Conservation (phyloP, 2,113 vertebrate genomes). For the Nothobranchius furzeri region DNA sequence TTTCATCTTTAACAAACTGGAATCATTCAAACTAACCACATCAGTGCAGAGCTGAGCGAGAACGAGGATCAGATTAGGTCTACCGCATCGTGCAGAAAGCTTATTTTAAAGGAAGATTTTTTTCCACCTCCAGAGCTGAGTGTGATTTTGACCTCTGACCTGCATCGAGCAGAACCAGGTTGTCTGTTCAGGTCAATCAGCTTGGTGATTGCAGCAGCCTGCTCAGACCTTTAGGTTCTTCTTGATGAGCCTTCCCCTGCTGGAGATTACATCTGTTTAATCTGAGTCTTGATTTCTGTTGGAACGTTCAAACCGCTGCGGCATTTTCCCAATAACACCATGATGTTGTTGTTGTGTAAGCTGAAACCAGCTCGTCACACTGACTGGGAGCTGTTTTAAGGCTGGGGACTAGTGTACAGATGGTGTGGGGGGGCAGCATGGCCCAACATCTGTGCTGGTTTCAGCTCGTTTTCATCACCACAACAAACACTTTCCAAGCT, state of each 20-base stretch:
- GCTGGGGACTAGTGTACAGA: background rate
- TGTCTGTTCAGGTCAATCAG: background rate
- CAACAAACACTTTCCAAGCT: background rate
- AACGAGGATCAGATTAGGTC: too few species aligned
- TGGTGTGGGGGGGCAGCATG: background rate
- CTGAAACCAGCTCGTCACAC: conserved; percentile 2
- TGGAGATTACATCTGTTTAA: background rate
- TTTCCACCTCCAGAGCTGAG: background rate
- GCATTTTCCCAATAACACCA: background rate
- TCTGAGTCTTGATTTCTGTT: background rate
- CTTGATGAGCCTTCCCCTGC: background rate
- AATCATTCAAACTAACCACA: too few species aligned
- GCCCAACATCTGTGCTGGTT: background rate
- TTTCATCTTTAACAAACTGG: too few species aligned
- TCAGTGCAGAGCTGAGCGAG: too few species aligned
- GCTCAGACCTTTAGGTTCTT: conserved; percentile 16
- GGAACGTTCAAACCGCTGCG: background rate
- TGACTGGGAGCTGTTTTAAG: background rate
- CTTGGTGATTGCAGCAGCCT: conserved; percentile 2
- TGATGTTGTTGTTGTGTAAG: background rate
- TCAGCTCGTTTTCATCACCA: background rate
- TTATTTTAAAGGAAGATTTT: too few species aligned
- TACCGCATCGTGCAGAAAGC: too few species aligned
- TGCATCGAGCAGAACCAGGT: background rate
- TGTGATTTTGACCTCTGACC: conserved; percentile 16